Base-by-base conservation (phyloP, 2,797 vertebrate species). In the Serranus cabrilla region DNA sequence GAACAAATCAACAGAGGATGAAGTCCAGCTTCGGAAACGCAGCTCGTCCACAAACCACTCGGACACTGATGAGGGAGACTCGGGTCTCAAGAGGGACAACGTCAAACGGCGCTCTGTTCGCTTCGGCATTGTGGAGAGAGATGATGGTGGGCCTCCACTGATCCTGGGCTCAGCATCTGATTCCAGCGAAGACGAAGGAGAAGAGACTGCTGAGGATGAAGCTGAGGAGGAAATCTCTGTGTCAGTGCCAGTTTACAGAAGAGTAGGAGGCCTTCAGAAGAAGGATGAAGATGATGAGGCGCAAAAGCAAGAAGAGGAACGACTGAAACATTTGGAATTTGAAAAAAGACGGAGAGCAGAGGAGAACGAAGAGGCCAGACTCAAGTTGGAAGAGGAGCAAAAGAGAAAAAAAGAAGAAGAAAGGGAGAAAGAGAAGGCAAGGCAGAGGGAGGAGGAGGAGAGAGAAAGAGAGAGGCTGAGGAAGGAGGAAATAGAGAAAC, bases 41-140 rank as follows among this genome's bases (percentile, higher is more conserved):
- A 81, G 56, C 68, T 43, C 42, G 6, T 27, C 60, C 31, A 77
- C 86, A 71, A 37, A 93, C 1, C 90, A 93, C 50, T 78, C 92
- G 0, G 87, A 69, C n/a, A 86, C 88, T 0, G 93, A 94, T 49
- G 37, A 94, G 9, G 90, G 86, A 50, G 87, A 80, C 27, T 47
- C 76, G 0, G 92, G 90, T 37, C 67, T 51, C 0, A 90, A 81
- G 0, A 95, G 89, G 83, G 88, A 93, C 11, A 94, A 83, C 18
- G 87, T 87, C 0, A 94, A 94, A 4, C 89, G 92, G 3, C 83
- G 90, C 39, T 90, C 92, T 0, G 94, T 94, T 70, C 87, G 47
- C 60, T 93, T 91, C 50, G 90, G 90, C 5, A 47, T 82, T 0
- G 87, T 90, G 43, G 89, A 90, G 61, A 73, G 80, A 46, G 90